These are phyloP conservation scores for Drosophila auraria DNA, from an alignment of 1,140 invertebrate genomes.

Conservation along the genomic window DNA sequence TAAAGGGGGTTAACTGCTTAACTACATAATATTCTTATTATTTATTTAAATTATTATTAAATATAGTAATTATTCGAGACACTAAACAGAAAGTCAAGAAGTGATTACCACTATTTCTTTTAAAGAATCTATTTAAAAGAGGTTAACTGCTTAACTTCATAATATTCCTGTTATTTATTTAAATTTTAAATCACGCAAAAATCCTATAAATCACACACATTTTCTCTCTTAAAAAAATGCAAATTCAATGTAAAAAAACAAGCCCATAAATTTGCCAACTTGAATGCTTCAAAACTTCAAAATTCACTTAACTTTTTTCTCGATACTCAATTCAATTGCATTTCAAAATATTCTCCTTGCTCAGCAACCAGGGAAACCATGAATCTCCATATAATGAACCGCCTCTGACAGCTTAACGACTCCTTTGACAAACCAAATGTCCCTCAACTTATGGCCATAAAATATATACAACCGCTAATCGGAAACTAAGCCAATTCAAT, in stretches of 20 bases:
- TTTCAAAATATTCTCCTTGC: neutral
- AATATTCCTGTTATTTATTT: too few species aligned
- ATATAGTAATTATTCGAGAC: neutral
- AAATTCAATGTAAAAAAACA: constrained; percentile 6
- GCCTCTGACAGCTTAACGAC: constrained; percentile 13
- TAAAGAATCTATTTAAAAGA: neutral
- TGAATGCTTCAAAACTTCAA: neutral
- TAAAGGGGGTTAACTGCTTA: neutral
- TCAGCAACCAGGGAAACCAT: neutral
- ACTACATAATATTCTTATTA: too few species aligned
- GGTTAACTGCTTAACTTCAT: neutral
- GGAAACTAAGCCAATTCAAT: constrained; percentile 20
- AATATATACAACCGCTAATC: constrained; percentile 5
- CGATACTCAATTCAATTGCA: constrained; percentile 1
- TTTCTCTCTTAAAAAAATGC: neutral
- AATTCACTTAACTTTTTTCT: neutral
- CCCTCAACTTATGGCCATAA: constrained; percentile 13
- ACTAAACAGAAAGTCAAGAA: constrained; percentile 8
- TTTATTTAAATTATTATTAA: too few species aligned
- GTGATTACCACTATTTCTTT: neutral
- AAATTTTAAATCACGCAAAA: neutral
- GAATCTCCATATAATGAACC: constrained; percentile 9
- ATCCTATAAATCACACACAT: neutral
- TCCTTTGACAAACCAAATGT: constrained; percentile 15
- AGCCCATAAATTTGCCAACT: neutral